These are phyloP conservation scores for Paramormyrops kingsleyae DNA, from an alignment of 2,113 vertebrate species.

Conservation along the genomic window DNA sequence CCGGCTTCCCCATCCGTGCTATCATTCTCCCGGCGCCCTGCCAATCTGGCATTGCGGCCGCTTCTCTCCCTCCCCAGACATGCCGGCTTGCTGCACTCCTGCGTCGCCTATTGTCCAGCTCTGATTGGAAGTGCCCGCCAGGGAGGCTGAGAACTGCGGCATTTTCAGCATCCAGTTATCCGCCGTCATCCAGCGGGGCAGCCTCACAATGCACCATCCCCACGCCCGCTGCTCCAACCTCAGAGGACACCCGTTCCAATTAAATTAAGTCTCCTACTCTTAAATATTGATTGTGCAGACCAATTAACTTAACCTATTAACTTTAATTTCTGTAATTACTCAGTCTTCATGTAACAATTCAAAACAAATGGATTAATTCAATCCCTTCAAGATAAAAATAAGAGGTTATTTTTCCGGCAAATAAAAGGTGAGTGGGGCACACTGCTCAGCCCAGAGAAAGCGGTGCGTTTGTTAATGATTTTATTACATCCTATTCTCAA, in stretches of 20 bases:
- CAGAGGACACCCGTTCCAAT: background rate
- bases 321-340: constrained; percentile 12
- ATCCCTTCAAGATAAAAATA: background rate
- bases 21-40: background rate
- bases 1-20: background rate
- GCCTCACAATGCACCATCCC: background rate
- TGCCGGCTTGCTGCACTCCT: background rate
- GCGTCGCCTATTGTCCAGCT: background rate
- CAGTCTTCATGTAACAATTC: constrained; percentile 3
- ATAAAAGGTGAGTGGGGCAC: background rate
- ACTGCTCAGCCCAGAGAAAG: background rate
- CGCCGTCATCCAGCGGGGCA: no score
- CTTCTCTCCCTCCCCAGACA: background rate
- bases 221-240: background rate
- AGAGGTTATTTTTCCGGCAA: background rate
- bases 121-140: background rate
- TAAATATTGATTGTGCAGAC: constrained; percentile 5
- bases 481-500: background rate
- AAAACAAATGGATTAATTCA: background rate
- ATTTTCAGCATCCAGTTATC: background rate
- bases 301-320: constrained; percentile 3
- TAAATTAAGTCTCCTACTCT: background rate
- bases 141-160: background rate
- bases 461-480: background rate
- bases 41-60: background rate